Evolutionary conservation across 2,888 invertebrate genomes (phyloP).

Genomic region (Aleiodes leptofemur): DNA sequence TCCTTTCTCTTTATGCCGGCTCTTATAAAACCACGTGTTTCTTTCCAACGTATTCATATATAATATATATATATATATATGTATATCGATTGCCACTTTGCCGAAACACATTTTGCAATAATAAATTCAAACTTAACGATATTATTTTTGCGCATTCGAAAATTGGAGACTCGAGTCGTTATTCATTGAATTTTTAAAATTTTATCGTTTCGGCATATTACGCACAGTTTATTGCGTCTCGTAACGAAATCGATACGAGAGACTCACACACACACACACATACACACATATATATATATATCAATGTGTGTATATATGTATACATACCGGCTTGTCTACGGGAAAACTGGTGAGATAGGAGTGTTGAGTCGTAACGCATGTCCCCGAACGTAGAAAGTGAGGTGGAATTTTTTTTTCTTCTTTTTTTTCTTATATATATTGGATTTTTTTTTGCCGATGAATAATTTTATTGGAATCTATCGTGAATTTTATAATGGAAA

Average conservation of each 20-base stretch:
- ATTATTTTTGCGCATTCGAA: not conserved
- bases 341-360: not conserved
- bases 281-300: too few species aligned
- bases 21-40: slow-evolving; percentile 19
- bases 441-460: too few species aligned
- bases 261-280: not conserved
- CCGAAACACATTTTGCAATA: too few species aligned
- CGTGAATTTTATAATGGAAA: too few species aligned
- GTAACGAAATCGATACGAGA: slow-evolving; percentile 18
- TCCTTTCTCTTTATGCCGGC: not conserved
- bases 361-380: not conserved
- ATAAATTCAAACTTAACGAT: too few species aligned
- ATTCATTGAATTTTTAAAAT: not conserved
- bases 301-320: too few species aligned
- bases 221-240: slow-evolving; percentile 10
- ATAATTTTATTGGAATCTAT: too few species aligned
- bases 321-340: not conserved
- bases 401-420: slow-evolving; percentile 11
- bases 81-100: too few species aligned
- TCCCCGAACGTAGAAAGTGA: slow-evolving; percentile 13
- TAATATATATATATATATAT: too few species aligned
- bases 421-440: not conserved
- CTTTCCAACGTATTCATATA: not conserved
- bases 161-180: too few species aligned
- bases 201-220: not conserved